Evolutionary conservation across 2,113 vertebrate genomes (phyloP), one percentile per base, ranked within the genome.

Genomic region (Orientallactaga bullata): DNA sequence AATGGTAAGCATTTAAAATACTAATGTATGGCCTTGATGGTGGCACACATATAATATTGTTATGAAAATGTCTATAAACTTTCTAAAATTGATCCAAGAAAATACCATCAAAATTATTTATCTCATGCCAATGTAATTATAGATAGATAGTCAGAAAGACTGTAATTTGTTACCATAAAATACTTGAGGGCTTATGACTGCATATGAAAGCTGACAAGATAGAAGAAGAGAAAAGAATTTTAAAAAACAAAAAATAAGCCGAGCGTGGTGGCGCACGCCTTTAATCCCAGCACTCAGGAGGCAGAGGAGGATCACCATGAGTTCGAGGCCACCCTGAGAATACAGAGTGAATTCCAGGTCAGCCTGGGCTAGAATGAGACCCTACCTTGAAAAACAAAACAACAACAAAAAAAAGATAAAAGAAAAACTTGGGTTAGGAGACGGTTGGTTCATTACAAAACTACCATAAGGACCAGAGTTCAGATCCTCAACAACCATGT

Each of bases 1-100:
- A 72, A 77, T 84, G 71, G 94, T 95, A 93, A 88, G 88, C 17
- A 42, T 72, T 88, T 90, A 60, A 88, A 72, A 73, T 78, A 61
- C 18, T 6, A 65, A 42, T 24, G 5, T 65, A 21, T 55, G 55
- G 7, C 42, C 42, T 73, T n/a, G 51, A 55, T 65, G 20, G 51
- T 32, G 47, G 10, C 26, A 76, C 8, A 16, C 3, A 47, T 60
- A 51, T 55, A 55, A 30, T 85, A 26, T 58, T 77, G 42, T 71
- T 85, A 24, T 91, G 58, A 84, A 28, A 66, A 78, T 24, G 51
- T 84, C 3, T 68, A 30, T 86, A 77, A 47, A 66, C 4, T 68
- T 87, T 66, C 42, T 35, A 72, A 78, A 58, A 15, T 79, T 30
- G 21, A 88, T 60, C 23, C 87, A 63, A 85, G 66, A 90, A 73